Conservation (phyloP, 37 sponge, comb jelly and placozoan species). For the Chondrosia reniformis region DNA sequence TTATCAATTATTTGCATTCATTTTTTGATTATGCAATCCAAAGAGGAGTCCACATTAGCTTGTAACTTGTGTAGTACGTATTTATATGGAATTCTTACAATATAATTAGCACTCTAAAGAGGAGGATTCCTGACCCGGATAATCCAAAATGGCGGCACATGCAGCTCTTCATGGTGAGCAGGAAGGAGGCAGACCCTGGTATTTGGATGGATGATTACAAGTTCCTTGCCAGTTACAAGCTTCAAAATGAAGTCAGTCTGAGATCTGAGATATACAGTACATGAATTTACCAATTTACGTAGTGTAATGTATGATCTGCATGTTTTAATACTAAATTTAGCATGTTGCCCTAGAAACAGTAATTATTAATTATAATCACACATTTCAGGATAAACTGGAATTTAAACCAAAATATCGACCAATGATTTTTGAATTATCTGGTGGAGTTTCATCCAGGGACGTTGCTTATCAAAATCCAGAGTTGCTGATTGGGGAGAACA, state of each 20-base stretch:
- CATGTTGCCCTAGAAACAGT: no score
- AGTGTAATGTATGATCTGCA: background rate
- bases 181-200: slow-evolving; percentile 29
- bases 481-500: slow-evolving; percentile 71
- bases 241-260: slow-evolving; percentile 57
- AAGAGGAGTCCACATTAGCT: no score
- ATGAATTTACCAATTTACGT: background rate
- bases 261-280: background rate
- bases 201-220: slow-evolving; percentile 96
- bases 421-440: slow-evolving; percentile 70
- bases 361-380: no score
- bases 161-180: slow-evolving; percentile 52
- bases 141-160: slow-evolving; percentile 68
- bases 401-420: slow-evolving; percentile 83
- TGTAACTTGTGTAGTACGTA: no score
- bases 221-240: slow-evolving; percentile 84
- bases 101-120: slow-evolving; percentile 80
- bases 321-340: background rate
- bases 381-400: slow-evolving; percentile 72
- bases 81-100: no score
- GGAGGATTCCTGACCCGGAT: slow-evolving; percentile 75
- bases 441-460: slow-evolving; percentile 22
- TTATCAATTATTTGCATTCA: no score
- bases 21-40: no score
- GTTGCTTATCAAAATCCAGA: slow-evolving; percentile 40